Conservation (phyloP, 1,140 invertebrate genomes). For the Grapholita molesta region DNA sequence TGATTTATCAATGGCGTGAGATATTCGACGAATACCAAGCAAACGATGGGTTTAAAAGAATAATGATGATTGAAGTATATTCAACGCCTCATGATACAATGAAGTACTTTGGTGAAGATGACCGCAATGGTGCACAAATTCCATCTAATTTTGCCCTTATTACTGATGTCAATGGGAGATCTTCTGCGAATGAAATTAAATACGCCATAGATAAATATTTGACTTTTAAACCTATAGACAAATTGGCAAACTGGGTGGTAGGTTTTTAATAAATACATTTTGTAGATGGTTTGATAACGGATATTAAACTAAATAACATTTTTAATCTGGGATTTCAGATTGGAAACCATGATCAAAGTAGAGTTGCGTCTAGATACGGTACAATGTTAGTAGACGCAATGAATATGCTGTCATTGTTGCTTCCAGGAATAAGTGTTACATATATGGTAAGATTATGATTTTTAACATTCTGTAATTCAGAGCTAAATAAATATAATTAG, state of each 20-base stretch:
- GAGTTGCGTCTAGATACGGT: conserved; percentile 83
- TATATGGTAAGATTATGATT: conserved; percentile 80
- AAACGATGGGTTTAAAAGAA: conserved; percentile 75
- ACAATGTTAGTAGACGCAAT: conserved; percentile 83
- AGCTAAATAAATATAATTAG: not conserved
- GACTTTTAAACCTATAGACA: conserved; percentile 79
- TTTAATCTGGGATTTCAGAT: conserved; percentile 70
- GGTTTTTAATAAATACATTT: conserved; percentile 28
- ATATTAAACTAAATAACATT: not conserved
- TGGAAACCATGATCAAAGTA: conserved; percentile 86
- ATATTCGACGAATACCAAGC: conserved; percentile 75
- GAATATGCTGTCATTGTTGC: conserved; percentile 85
- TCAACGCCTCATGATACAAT: conserved; percentile 79
- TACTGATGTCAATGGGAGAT: conserved; percentile 70
- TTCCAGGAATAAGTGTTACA: conserved; percentile 88
- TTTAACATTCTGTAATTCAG: not conserved
- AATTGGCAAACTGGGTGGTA: conserved; percentile 83
- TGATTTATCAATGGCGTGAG: conserved; percentile 80
- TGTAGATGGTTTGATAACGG: not conserved
- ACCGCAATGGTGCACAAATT: conserved; percentile 80
- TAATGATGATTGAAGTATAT: conserved; percentile 88
- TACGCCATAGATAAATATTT: conserved; percentile 78
- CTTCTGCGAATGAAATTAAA: conserved; percentile 78
- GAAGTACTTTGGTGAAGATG: conserved; percentile 81
- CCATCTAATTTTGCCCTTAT: conserved; percentile 85